These are phyloP conservation scores for Eupithecia abbreviata DNA, from an alignment of 2,888 invertebrate species.

Conservation along the genomic window DNA sequence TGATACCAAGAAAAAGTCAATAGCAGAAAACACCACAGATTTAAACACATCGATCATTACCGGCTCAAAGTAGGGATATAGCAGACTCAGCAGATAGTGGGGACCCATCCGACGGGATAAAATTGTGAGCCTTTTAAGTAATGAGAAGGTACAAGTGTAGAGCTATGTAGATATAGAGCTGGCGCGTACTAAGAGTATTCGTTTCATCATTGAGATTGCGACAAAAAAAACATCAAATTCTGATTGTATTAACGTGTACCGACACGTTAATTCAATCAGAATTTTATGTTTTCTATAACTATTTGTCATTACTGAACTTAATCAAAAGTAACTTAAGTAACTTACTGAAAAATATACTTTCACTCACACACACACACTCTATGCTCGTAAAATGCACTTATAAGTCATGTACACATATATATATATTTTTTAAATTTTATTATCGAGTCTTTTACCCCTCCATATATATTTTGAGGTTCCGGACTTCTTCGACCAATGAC, in stretches of 20 bases:
- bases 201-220: not conserved
- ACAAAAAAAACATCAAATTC: not conserved
- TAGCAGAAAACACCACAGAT: slow-evolving; percentile 62
- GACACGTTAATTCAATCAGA: too few relatives aligned
- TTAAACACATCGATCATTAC: slow-evolving; percentile 72
- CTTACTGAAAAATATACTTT: too few relatives aligned
- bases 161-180: slow-evolving; percentile 49
- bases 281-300: too few relatives aligned
- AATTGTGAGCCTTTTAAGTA: slow-evolving; percentile 83
- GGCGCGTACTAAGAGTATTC: not conserved
- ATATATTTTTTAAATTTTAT: too few relatives aligned
- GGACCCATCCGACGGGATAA: slow-evolving; percentile 66
- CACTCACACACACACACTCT: too few relatives aligned
- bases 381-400: too few relatives aligned
- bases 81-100: slow-evolving; percentile 38
- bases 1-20: not conserved
- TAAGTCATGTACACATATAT: too few relatives aligned
- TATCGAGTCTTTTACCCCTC: too few relatives aligned
- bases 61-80: slow-evolving; percentile 57
- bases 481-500: too few relatives aligned
- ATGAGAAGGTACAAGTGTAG: slow-evolving; percentile 70
- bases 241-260: not conserved
- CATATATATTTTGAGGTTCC: too few relatives aligned
- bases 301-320: too few relatives aligned
- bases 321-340: too few relatives aligned